Evolutionary conservation across 2,888 invertebrate genomes (phyloP).

Genomic region (Chromoteleia sp.): DNA sequence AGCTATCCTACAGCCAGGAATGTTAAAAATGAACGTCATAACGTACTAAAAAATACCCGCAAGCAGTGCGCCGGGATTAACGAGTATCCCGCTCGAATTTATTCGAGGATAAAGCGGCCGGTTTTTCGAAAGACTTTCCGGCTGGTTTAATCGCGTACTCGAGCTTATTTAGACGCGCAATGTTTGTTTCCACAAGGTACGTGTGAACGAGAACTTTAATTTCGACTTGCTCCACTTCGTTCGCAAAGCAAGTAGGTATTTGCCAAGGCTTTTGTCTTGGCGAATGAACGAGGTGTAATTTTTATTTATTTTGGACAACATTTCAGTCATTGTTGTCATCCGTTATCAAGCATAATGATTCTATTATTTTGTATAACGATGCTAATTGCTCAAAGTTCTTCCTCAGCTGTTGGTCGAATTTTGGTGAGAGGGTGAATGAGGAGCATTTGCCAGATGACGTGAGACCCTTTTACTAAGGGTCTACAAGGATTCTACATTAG

Average conservation of each 20-base stretch:
- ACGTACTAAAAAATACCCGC: neutral
- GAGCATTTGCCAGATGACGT: conserved; percentile 47
- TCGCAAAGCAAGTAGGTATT: neutral
- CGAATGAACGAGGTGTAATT: neutral
- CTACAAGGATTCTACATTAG: conserved; percentile 58
- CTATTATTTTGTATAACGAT: no score
- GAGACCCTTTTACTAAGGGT: conserved; percentile 43
- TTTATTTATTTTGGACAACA: conserved; percentile 1
- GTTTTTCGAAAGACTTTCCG: conserved; percentile 4
- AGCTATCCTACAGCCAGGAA: neutral
- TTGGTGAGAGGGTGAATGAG: conserved; percentile 52
- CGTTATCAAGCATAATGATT: no score
- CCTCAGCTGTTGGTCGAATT: conserved; percentile 38
- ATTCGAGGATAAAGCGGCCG: neutral
- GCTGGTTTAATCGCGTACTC: neutral
- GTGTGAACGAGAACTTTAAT: conserved; percentile 27
- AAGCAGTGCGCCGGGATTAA: conserved; percentile 1
- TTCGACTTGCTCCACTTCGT: neutral
- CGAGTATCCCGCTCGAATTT: conserved; percentile 9
- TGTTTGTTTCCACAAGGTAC: neutral
- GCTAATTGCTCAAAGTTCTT: no score
- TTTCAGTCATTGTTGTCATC: no score
- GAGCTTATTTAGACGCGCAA: conserved; percentile 8
- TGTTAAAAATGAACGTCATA: neutral
- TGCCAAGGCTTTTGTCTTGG: neutral